Evolutionary conservation across 2,797 vertebrate species (phyloP).

Genomic region (Gymnoscopelus microlampas): DNA sequence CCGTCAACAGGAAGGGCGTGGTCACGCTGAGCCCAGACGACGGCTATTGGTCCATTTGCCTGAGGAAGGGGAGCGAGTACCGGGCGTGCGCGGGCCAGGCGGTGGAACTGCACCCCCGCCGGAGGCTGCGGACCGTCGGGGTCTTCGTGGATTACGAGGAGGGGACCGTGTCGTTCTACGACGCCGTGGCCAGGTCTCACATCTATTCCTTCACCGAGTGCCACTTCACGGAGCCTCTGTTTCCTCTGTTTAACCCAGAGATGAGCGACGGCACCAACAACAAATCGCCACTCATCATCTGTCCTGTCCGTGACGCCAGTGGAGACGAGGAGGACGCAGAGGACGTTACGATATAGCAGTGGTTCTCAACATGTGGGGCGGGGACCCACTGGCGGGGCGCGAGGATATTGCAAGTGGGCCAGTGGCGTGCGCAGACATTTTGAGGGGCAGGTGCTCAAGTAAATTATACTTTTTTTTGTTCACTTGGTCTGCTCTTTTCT

Average conservation of each 20-base stretch:
- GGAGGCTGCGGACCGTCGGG: conserved; percentile 60
- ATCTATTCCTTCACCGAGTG: conserved; percentile 72
- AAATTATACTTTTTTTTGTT: too few relatives aligned
- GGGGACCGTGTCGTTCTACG: conserved; percentile 73
- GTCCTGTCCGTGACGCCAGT: conserved; percentile 23
- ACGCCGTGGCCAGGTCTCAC: conserved; percentile 59
- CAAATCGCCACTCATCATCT: conserved; percentile 65
- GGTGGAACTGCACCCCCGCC: conserved; percentile 52
- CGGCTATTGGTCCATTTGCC: conserved; percentile 75
- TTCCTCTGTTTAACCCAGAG: conserved; percentile 79
- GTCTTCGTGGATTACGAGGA: conserved; percentile 76
- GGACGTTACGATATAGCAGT: conserved; percentile 65
- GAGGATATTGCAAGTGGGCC: too few relatives aligned
- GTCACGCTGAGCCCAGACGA: conserved; percentile 75
- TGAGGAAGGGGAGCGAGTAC: conserved; percentile 72
- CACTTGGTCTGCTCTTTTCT: too few relatives aligned
- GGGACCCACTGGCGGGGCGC: too few relatives aligned
- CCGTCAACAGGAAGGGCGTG: conserved; percentile 75
- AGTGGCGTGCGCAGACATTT: too few relatives aligned
- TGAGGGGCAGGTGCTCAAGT: too few relatives aligned
- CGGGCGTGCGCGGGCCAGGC: conserved; percentile 71
- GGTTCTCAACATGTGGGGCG: too few relatives aligned
- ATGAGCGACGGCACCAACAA: conserved; percentile 64
- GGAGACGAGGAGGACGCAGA: conserved; percentile 39
- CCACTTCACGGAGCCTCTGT: conserved; percentile 65